phyloP scores from a whole-genome alignment of 1,140 invertebrate genomes.

The Ips nitidus region DNA sequence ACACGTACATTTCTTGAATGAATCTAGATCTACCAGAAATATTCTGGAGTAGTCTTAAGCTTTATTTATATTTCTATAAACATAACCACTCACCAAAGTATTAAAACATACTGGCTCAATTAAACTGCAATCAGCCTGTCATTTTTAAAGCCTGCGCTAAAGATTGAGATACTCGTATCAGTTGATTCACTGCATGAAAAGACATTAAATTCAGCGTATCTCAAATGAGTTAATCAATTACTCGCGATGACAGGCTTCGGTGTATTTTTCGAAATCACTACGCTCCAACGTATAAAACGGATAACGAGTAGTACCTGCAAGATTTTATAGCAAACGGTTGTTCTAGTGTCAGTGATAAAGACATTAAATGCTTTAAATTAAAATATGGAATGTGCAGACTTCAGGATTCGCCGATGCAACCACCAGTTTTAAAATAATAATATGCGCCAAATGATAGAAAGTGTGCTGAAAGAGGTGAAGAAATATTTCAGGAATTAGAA shows the following conservation, averaged over 20 bases:
- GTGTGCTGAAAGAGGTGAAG: too few relatives aligned
- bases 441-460: neutral
- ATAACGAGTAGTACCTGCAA: too few relatives aligned
- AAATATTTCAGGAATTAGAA: too few relatives aligned
- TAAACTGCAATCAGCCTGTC: conserved; percentile 26
- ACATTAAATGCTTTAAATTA: too few relatives aligned
- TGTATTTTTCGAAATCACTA: neutral
- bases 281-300: too few relatives aligned
- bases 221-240: conserved; percentile 37
- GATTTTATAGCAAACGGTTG: too few relatives aligned
- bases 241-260: conserved; percentile 23
- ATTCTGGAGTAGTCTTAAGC: too few relatives aligned
- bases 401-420: neutral
- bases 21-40: too few relatives aligned
- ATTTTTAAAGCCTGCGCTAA: conserved; percentile 26
- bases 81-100: too few relatives aligned
- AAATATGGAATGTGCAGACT: neutral
- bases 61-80: too few relatives aligned
- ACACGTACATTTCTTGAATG: too few relatives aligned
- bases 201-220: conserved; percentile 32
- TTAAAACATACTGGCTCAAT: conserved; percentile 20
- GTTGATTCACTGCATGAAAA: conserved; percentile 32
- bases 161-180: conserved; percentile 33
- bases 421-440: neutral
- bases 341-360: too few relatives aligned